phyloP scores from a whole-genome alignment of 2,113 vertebrate genomes.

The Poeciliopsis prolifica region DNA sequence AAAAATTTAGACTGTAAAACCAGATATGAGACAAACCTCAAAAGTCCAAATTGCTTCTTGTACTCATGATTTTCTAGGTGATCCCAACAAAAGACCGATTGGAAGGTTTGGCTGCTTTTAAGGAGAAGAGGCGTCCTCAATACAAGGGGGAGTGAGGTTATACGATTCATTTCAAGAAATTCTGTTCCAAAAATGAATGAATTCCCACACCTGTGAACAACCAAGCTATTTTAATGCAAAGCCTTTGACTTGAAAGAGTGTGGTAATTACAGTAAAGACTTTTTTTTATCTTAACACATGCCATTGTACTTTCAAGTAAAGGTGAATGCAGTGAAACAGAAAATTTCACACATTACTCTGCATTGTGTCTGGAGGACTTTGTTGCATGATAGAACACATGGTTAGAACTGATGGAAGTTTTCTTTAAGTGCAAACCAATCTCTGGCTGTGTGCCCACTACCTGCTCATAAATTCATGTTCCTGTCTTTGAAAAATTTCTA shows the following conservation, averaged over 20 bases:
- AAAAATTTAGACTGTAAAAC: not conserved
- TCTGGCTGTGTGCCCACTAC: not conserved
- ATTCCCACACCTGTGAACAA: conserved; percentile 54
- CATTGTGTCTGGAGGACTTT: not conserved
- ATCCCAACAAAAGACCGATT: conserved; percentile 96
- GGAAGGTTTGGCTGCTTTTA: conserved; percentile 96
- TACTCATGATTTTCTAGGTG: conserved; percentile 79
- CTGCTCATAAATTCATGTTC: not conserved
- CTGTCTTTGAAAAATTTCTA: not conserved
- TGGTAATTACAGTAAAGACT: too few relatives aligned
- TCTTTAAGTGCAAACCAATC: too few relatives aligned
- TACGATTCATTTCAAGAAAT: not conserved
- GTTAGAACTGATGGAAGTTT: too few relatives aligned
- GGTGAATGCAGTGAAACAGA: not conserved
- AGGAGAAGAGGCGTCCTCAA: conserved; percentile 91
- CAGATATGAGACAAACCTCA: too few relatives aligned
- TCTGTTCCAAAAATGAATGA: not conserved
- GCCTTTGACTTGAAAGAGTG: not conserved
- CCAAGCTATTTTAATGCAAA: not conserved
- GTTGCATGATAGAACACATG: not conserved
- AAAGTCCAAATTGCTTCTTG: not conserved
- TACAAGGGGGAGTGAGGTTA: conserved; percentile 90
- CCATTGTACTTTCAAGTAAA: not conserved
- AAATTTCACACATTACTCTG: too few relatives aligned
- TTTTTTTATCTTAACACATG: not conserved